These are phyloP conservation scores for Ivindomyrus marchei DNA, from an alignment of 2,113 vertebrate genomes.

Conservation along the genomic window DNA sequence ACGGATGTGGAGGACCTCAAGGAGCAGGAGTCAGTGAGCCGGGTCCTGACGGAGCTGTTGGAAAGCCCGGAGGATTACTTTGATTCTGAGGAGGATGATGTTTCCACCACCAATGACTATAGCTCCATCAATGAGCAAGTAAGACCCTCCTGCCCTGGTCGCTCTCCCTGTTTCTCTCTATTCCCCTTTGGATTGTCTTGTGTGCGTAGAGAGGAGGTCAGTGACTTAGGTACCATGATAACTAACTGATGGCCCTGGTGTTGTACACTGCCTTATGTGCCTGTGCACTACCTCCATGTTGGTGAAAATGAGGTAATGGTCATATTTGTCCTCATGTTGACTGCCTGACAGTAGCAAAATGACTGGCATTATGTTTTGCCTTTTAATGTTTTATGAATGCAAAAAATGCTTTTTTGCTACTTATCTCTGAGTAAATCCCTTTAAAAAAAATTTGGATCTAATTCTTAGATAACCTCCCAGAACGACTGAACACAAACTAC, in stretches of 20 bases:
- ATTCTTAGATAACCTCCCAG: too few species aligned
- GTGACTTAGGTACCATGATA: not conserved
- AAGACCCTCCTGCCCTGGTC: slow-evolving; percentile 25
- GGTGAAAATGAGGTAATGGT: not conserved
- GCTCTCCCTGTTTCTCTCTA: not conserved
- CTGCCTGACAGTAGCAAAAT: not conserved
- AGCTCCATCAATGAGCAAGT: slow-evolving; percentile 96
- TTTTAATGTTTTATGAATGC: not conserved
- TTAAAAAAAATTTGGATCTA: too few species aligned
- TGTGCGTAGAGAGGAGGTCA: not conserved
- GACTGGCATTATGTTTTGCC: not conserved
- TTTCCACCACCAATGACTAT: slow-evolving; percentile 91
- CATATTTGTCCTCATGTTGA: not conserved
- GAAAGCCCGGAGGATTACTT: slow-evolving; percentile 93
- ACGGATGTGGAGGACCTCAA: slow-evolving; percentile 86
- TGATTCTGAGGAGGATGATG: slow-evolving; percentile 88
- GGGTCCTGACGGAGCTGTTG: slow-evolving; percentile 85
- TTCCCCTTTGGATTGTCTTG: not conserved
- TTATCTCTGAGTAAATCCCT: not conserved
- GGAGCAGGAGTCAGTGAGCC: slow-evolving; percentile 89
- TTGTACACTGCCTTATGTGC: not conserved
- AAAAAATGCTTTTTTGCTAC: not conserved
- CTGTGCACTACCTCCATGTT: not conserved
- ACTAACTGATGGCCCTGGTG: not conserved
- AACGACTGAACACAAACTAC: too few species aligned